Percentiles rank a stretch among this genome's conserved stretches.
Conservation (phyloP, 2,888 invertebrate species). For the Selenia dentaria region DNA sequence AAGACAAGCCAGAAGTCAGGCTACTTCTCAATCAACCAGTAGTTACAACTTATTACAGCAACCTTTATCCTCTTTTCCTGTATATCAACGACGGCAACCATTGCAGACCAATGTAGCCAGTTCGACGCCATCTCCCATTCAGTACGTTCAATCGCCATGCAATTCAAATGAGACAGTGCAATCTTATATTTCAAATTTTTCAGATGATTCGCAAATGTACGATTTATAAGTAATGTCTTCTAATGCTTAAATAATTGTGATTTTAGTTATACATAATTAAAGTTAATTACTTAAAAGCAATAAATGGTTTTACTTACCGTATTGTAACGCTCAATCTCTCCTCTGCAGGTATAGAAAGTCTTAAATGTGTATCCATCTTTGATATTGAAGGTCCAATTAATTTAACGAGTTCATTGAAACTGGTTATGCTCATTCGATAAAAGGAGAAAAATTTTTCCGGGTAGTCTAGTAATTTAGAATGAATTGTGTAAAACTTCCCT, state of each 20-base stretch:
- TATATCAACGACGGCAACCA: conserved; percentile 16
- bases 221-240: conserved; percentile 2
- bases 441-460: neutral
- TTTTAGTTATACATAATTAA: conserved; percentile 1
- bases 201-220: conserved; percentile 3
- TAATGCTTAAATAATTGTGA: neutral
- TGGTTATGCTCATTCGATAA: conserved; percentile 3
- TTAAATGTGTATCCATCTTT: conserved; percentile 3
- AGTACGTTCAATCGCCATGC: conserved; percentile 3
- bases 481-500: neutral
- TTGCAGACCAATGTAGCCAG: conserved; percentile 5
- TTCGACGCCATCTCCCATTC: conserved; percentile 9
- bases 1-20: conserved; percentile 3
- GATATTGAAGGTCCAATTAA: conserved; percentile 7
- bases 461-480: conserved; percentile 2
- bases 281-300: conserved; percentile 1
- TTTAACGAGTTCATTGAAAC: conserved; percentile 9
- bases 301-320: neutral
- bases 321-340: neutral
- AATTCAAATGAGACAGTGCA: conserved; percentile 1
- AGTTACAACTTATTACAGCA: conserved; percentile 9
- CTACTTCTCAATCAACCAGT: conserved; percentile 9
- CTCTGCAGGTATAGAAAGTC: conserved; percentile 10
- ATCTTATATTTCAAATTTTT: conserved; percentile 3
- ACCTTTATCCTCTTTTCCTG: conserved; percentile 13